Evolutionary conservation across 35 echinoderm and acorn worm genomes (phyloP).

Genomic region (Heliocidaris erythrogramma): DNA sequence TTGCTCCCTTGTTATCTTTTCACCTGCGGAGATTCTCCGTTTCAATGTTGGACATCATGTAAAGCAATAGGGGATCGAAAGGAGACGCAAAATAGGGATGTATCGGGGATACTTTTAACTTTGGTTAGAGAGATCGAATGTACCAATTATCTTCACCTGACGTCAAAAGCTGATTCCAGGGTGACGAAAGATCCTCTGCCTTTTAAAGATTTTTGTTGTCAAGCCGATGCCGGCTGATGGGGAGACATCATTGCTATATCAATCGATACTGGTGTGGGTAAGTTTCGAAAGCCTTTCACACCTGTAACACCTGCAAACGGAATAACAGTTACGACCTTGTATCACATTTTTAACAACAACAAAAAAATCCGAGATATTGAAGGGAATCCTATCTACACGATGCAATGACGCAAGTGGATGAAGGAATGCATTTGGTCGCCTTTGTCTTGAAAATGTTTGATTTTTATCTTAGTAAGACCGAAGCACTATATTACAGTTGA

Average conservation of each 20-base stretch:
- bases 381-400: background rate
- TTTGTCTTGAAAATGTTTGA: background rate
- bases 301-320: background rate
- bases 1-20: constrained; percentile 20
- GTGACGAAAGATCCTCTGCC: background rate
- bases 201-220: background rate
- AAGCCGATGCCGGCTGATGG: background rate
- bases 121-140: constrained; percentile 18
- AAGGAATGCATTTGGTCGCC: background rate
- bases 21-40: constrained; percentile 12
- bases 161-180: background rate
- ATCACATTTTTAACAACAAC: background rate
- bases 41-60: constrained; percentile 19
- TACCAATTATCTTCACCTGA: constrained; percentile 3
- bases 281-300: constrained; percentile 4
- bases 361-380: background rate
- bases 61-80: constrained; percentile 16
- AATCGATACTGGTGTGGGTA: background rate
- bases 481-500: no score
- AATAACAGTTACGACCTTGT: background rate
- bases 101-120: constrained; percentile 17
- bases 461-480: no score
- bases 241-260: background rate
- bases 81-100: constrained; percentile 6
- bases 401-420: background rate